phyloP scores from a whole-genome alignment of 2,797 vertebrate species.

The Aphelocoma californica region DNA sequence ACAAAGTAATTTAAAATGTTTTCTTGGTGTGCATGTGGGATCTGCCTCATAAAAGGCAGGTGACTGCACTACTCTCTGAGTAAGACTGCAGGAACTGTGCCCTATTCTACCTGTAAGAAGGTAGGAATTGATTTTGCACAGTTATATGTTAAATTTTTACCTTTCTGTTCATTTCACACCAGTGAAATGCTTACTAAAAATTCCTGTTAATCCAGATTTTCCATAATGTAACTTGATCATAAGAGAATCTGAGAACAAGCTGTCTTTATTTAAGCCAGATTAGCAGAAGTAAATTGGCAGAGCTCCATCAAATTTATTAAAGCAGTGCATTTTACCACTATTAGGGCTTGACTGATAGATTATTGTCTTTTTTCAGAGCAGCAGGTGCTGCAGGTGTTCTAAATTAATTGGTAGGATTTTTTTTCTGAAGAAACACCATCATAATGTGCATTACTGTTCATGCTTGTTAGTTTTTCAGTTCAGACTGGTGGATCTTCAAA shows the following conservation, averaged over 20 bases:
- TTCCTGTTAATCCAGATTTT: background rate
- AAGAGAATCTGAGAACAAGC: background rate
- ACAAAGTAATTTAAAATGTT: background rate
- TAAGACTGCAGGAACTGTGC: background rate
- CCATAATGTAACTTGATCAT: background rate
- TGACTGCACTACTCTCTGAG: background rate
- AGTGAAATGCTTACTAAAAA: background rate
- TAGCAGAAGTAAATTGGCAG: background rate
- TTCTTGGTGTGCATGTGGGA: background rate
- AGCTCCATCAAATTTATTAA: background rate
- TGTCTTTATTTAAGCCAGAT: background rate
- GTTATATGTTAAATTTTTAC: background rate
- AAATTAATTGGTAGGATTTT: background rate
- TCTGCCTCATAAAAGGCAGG: background rate
- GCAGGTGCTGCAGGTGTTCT: background rate
- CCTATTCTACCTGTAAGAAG: background rate
- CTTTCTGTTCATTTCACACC: background rate
- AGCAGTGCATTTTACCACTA: background rate
- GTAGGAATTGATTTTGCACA: background rate
- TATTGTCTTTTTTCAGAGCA: background rate
- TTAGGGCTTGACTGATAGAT: fast-evolving
- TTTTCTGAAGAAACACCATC: background rate
- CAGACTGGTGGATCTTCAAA: background rate
- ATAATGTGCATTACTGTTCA: background rate
- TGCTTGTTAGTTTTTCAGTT: background rate